Evolutionary conservation across 2,113 vertebrate species (phyloP).

Genomic region (Natator depressus): DNA sequence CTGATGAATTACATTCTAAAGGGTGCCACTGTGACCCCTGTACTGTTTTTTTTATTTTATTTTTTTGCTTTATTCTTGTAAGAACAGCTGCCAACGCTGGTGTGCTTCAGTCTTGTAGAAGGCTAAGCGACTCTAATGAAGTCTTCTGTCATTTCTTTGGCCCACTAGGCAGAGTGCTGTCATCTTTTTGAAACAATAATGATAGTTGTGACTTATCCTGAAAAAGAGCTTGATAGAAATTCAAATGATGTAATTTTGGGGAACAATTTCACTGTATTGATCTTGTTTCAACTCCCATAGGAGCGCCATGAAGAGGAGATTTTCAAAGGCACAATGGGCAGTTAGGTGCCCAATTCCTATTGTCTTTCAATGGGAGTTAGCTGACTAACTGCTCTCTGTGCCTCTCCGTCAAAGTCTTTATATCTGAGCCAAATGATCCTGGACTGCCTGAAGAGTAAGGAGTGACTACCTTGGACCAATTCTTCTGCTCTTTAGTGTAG

Average conservation of each 20-base stretch:
- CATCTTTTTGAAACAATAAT: conserved; percentile 3
- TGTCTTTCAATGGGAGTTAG: not conserved
- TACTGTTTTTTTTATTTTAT: not conserved
- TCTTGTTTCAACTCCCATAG: not conserved
- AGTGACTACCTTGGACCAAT: not conserved
- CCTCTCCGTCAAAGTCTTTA: not conserved
- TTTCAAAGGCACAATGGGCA: not conserved
- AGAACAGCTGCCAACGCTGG: not conserved
- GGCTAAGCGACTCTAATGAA: not conserved
- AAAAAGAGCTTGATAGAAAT: conserved; percentile 17
- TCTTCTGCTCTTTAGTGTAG: not conserved
- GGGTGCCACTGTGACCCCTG: not conserved
- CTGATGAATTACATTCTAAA: not conserved
- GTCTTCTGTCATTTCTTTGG: not conserved
- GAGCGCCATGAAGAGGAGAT: not conserved
- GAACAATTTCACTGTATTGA: not conserved
- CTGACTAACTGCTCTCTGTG: not conserved
- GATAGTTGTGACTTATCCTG: not conserved
- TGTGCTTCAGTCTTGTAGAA: not conserved
- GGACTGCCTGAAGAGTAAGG: too few relatives aligned
- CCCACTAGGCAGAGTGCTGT: not conserved
- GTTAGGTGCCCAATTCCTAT: not conserved
- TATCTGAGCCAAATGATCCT: not conserved
- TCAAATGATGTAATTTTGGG: not conserved
- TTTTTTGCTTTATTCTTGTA: not conserved